Evolutionary conservation across 2,797 vertebrate species (phyloP), one percentile per base, ranked within the genome.

Genomic region (Gorsachius magnificus): DNA sequence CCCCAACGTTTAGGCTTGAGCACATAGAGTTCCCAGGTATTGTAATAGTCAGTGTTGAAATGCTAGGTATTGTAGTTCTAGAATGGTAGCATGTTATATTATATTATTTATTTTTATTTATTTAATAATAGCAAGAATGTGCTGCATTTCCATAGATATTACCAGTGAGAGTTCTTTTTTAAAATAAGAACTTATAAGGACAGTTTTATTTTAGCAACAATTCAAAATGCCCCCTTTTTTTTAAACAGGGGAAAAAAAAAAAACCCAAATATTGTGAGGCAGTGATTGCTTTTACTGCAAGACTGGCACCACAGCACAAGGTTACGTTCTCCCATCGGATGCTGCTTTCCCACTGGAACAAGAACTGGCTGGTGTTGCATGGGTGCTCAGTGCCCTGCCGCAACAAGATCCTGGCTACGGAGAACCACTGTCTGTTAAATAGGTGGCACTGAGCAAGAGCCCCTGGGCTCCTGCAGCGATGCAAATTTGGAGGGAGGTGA

Each of bases 161-260:
- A 64, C 22, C 17, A 33, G 8, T 43, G 21, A 77, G 36, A 21
- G 4, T 45, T 86, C n/a, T 79, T 82, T 64, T 65, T 21, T 45
- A 93, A 93, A 76, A 25, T 43, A 56, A 80, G 46, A 93, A 61
- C 12, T 54, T 83, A 45, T 9, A 19, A 89, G 21, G 58, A 75
- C 8, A 65, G 9, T 54, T 91, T 77, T 71, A 56, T 87, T 92
- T 87, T 88, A 3, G 1, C 36, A 77, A 33, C n/a, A 43, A 51
- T 54, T 78, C 7, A 35, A 71, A 92, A 70, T 45, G 51, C 29
- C 8, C 2, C 50, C 41, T 50, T 21, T 36, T 54, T 36, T 48
- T 63, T 38, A 6, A 35, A 60, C 10, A 6, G 7, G 4, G 4
- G 4, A 0, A 4, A 17, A 53, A 56, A 48, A 56, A 41, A 4